Evolutionary conservation across 2,888 invertebrate species (phyloP), one percentile per base, ranked within the genome.

Genomic region (Drosophila leonis): DNA sequence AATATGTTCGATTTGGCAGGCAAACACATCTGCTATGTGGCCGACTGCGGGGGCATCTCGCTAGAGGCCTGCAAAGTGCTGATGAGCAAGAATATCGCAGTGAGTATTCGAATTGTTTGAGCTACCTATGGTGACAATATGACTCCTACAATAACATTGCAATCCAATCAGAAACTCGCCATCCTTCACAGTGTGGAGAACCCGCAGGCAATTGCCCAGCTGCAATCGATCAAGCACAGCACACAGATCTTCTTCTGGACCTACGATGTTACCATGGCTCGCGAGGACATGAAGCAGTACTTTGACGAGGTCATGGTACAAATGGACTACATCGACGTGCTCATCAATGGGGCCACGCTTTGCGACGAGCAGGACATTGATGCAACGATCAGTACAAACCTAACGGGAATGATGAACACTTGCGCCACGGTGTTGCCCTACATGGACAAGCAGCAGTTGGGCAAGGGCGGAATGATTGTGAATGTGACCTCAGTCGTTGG

Each of bases 401-500:
- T 91, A 6, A 88, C 83, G 0, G 90, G 91, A 0, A 83, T 91
- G 75, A 90, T 91, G 72, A 91, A 91, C 46, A 88, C 88, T 1
- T 82, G 80, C 4, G 78, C 91, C 65, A 91, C 90, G 18, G 92
- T 90, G 0, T 70, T 93, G 65, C 90, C 92, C n/a, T 91, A 92
- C 52, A 93, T 93, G 93, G 90, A 92, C 18, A 92, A 90, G 39
- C 86, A 91, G 54, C 91, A 92, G 60, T 88, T 92, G 0, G 93
- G 93, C 6, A 88, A 87, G 15, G 93, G 93, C 1, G 93, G 93
- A 0, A 80, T 93, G 33, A 92, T 93, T 62, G 88, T 92, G 13
- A 93, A 93, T 80, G 83, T 93, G 5, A 87, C 93, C 1, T 93
- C 93, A 0, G 87, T 90, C 0, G 80, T 91, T 0, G 93, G 92